Conservation (phyloP, 2,797 vertebrate genomes). For the Graptemys geographica region DNA sequence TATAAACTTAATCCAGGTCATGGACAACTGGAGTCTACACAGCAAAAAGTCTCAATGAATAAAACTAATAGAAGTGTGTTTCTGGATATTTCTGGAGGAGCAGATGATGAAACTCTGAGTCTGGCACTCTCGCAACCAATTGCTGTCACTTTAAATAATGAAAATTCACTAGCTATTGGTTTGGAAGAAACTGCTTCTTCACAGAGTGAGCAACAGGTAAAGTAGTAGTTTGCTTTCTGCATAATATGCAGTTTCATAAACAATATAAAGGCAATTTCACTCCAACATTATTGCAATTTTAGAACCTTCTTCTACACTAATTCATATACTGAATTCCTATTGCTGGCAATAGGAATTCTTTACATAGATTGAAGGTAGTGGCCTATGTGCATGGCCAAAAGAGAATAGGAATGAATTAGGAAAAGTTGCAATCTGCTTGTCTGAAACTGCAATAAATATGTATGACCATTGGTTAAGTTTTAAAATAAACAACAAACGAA, state of each 20-base stretch:
- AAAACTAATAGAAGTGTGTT: conserved; percentile 32
- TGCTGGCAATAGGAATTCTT: neutral
- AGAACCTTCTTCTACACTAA: neutral
- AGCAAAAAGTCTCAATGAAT: conserved; percentile 47
- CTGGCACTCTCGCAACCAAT: neutral
- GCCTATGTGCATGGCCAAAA: neutral
- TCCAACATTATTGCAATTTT: neutral
- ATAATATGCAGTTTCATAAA: neutral
- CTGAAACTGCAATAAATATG: neutral
- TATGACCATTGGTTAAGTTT: neutral
- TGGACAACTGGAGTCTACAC: conserved; percentile 71
- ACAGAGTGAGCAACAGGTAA: conserved; percentile 74
- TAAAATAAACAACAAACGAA: neutral
- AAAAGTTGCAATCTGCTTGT: neutral
- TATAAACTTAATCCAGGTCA: conserved; percentile 92
- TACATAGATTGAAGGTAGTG: neutral
- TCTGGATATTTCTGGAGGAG: neutral
- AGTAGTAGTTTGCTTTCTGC: neutral
- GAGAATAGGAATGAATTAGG: neutral
- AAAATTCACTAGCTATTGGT: conserved; percentile 2
- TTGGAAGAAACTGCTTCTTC: conserved; percentile 15
- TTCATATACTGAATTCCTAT: neutral
- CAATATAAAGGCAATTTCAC: neutral
- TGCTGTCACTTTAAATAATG: conserved; percentile 7
- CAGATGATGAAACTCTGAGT: neutral